These are phyloP conservation scores for Chascanopsetta lugubris DNA, from an alignment of 2,113 vertebrate species.

Conservation along the genomic window DNA sequence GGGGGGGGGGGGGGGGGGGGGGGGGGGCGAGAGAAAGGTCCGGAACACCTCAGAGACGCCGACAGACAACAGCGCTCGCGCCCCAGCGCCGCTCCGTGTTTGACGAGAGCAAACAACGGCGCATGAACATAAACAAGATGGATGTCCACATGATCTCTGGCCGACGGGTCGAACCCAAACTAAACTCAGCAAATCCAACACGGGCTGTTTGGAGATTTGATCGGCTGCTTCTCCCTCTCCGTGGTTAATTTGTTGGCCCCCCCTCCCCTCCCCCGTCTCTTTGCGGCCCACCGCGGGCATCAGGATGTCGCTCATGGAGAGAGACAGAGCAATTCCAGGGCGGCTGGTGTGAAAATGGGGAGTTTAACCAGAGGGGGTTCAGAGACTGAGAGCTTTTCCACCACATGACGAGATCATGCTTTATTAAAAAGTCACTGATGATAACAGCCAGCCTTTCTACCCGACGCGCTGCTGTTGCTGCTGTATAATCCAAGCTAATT, in stretches of 20 bases:
- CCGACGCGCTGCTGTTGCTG: no score
- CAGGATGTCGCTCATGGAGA: constrained; percentile 59
- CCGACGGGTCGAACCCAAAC: constrained; percentile 28
- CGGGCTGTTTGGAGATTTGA: constrained; percentile 10
- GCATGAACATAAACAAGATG: constrained; percentile 52
- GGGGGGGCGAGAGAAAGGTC: constrained; percentile 49
- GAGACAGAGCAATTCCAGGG: constrained; percentile 65
- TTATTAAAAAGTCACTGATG: background rate
- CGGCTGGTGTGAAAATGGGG: constrained; percentile 60
- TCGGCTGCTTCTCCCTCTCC: constrained; percentile 18
- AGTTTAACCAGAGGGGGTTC: constrained; percentile 63
- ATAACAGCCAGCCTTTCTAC: no score
- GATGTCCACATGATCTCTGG: constrained; percentile 39
- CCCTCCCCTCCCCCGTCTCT: background rate
- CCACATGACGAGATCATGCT: constrained; percentile 2
- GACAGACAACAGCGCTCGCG: constrained; percentile 35
- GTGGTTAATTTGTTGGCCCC: constrained; percentile 34
- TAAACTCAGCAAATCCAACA: constrained; percentile 15
- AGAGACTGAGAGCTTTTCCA: constrained; percentile 39
- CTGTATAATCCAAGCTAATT: no score
- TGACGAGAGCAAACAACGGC: constrained; percentile 59
- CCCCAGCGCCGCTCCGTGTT: constrained; percentile 26
- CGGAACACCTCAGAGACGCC: constrained; percentile 39
- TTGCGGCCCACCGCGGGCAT: constrained; percentile 42
- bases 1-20: no score